A percentile compares a stretch with the other conserved stretches of the same genome.
Conservation (phyloP, 1,140 invertebrate species). For the Leguminivora glycinivorella region DNA sequence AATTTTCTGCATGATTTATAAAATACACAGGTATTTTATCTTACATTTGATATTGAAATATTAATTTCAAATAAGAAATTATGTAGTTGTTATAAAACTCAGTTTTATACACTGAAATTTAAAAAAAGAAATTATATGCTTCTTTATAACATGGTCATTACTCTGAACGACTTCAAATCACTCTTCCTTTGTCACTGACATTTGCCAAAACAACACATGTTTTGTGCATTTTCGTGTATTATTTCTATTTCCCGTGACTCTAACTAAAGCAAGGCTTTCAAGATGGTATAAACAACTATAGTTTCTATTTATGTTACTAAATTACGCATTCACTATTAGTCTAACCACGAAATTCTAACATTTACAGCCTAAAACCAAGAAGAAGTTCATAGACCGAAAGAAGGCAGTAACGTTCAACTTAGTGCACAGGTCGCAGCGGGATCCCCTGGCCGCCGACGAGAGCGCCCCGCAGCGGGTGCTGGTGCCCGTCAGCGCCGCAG, state of each 20-base stretch:
- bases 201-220: slow-evolving; percentile 66
- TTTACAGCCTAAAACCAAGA: slow-evolving; percentile 86
- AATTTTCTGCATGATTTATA: no score
- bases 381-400: slow-evolving; percentile 95
- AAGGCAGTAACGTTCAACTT: slow-evolving; percentile 94
- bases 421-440: slow-evolving; percentile 94
- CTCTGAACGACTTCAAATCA: background rate
- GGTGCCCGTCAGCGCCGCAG: slow-evolving; percentile 79
- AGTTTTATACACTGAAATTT: background rate
- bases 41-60: no score
- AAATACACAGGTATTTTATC: no score
- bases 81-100: no score
- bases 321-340: background rate
- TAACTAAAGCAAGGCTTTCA: slow-evolving; percentile 20
- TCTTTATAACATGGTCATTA: background rate
- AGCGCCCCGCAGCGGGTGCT: slow-evolving; percentile 92
- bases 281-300: slow-evolving; percentile 46
- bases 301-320: background rate
- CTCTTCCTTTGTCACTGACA: slow-evolving; percentile 33
- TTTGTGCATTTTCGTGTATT: slow-evolving; percentile 41
- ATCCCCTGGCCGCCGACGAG: slow-evolving; percentile 93
- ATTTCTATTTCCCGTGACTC: slow-evolving; percentile 1
- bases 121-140: background rate
- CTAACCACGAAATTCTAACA: slow-evolving; percentile 30
- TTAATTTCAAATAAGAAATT: no score